Conservation (phyloP, 2,797 vertebrate genomes). For the Erithacus rubecula region DNA sequence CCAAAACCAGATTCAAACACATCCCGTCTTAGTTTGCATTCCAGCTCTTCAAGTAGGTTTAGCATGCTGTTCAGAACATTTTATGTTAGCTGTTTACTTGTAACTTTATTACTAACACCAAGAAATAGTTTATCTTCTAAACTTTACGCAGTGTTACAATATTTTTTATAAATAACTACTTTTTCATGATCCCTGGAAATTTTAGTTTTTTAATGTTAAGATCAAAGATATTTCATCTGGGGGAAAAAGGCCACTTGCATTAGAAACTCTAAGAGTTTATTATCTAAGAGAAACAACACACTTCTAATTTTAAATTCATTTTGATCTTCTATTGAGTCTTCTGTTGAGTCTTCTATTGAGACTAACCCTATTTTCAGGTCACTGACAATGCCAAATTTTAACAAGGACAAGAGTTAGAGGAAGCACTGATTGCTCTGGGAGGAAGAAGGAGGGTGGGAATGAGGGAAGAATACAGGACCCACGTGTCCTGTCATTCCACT, state of each 20-base stretch:
- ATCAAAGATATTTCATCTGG: background rate
- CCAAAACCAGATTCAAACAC: background rate
- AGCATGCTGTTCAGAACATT: background rate
- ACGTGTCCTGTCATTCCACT: background rate
- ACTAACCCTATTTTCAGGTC: background rate
- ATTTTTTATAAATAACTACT: background rate
- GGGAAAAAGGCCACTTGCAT: background rate
- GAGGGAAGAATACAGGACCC: background rate
- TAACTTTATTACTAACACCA: background rate
- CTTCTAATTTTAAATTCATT: constrained; percentile 6
- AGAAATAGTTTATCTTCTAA: background rate
- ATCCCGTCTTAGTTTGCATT: background rate
- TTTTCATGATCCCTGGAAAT: background rate
- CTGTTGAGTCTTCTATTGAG: background rate
- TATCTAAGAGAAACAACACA: background rate
- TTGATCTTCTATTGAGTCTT: background rate
- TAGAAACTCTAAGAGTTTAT: background rate
- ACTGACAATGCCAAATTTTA: background rate
- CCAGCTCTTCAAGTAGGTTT: background rate
- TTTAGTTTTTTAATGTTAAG: background rate
- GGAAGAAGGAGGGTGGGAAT: background rate
- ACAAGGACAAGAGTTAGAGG: background rate
- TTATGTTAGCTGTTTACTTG: background rate
- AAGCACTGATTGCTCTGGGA: background rate
- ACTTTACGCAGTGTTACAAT: background rate